These are phyloP conservation scores for Amniataba percoides DNA, from an alignment of 2,797 vertebrate species.

Conservation along the genomic window DNA sequence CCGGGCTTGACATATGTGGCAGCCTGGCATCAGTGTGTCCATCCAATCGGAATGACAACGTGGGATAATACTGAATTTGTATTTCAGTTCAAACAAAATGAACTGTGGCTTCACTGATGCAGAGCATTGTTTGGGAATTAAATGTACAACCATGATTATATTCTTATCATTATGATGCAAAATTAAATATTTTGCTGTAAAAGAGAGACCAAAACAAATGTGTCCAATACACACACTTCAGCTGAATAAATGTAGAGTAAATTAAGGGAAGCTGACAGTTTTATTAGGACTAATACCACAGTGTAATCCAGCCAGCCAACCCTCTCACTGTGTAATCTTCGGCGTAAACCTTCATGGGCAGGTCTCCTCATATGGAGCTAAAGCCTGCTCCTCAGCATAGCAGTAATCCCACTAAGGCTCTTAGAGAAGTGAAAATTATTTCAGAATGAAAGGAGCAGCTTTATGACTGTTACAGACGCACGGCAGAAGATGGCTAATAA, in stretches of 20 bases:
- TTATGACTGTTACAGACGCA: slow-evolving; percentile 69
- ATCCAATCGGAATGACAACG: slow-evolving; percentile 17
- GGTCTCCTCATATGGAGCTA: slow-evolving; percentile 77
- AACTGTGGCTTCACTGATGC: not conserved
- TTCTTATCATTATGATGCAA: not conserved
- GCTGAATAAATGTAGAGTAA: slow-evolving; percentile 60
- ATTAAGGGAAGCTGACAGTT: slow-evolving; percentile 75
- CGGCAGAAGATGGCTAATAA: slow-evolving; percentile 74
- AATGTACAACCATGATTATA: slow-evolving; percentile 37
- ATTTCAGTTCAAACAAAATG: slow-evolving; percentile 1
- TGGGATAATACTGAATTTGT: slow-evolving; percentile 8
- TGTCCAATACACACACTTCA: slow-evolving; percentile 42
- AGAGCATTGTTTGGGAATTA: slow-evolving; percentile 24
- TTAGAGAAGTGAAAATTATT: slow-evolving; percentile 83
- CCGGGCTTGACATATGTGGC: slow-evolving; percentile 19
- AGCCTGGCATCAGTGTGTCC: slow-evolving; percentile 6
- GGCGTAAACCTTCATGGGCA: slow-evolving; percentile 80
- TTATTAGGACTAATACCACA: slow-evolving; percentile 77
- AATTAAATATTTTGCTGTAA: slow-evolving; percentile 33
- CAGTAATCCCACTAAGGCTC: slow-evolving; percentile 87
- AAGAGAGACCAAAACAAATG: slow-evolving; percentile 47
- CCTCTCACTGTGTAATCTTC: slow-evolving; percentile 80
- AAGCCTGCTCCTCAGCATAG: slow-evolving; percentile 77
- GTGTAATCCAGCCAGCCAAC: slow-evolving; percentile 78
- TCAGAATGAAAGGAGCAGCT: slow-evolving; percentile 75